Evolutionary conservation across 2,113 vertebrate genomes (phyloP).

Genomic region (Colinus virginianus): DNA sequence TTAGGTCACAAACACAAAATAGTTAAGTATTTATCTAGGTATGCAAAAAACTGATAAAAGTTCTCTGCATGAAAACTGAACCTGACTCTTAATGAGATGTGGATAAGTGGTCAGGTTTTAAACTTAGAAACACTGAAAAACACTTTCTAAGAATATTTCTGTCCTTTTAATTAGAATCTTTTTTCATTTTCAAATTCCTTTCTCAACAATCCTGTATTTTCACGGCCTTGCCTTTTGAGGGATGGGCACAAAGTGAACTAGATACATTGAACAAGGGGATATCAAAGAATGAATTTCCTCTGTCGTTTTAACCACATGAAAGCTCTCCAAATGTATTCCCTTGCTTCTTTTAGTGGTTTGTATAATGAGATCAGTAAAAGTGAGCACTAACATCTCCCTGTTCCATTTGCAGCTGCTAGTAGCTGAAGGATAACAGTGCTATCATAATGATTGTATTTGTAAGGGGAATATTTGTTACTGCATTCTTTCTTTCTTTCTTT

Average conservation of each 20-base stretch:
- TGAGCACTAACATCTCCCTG: slow-evolving; percentile 64
- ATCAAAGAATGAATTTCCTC: slow-evolving; percentile 74
- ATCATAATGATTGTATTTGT: slow-evolving; percentile 66
- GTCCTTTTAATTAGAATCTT: slow-evolving; percentile 53
- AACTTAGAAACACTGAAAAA: slow-evolving; percentile 57
- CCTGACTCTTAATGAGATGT: slow-evolving; percentile 51
- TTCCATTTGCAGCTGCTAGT: slow-evolving; percentile 66
- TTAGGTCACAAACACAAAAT: slow-evolving; percentile 18
- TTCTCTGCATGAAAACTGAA: slow-evolving; percentile 23
- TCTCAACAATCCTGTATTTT: slow-evolving; percentile 27
- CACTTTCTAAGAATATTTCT: slow-evolving; percentile 51
- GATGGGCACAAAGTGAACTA: slow-evolving; percentile 51
- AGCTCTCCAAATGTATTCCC: slow-evolving; percentile 73
- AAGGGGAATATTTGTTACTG: slow-evolving; percentile 65
- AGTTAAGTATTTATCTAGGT: neutral
- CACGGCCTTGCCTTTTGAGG: slow-evolving; percentile 47
- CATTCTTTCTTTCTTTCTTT: slow-evolving; percentile 21
- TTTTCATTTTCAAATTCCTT: slow-evolving; percentile 27
- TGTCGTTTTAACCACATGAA: slow-evolving; percentile 74
- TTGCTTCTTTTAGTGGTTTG: slow-evolving; percentile 72
- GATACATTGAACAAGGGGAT: slow-evolving; percentile 67
- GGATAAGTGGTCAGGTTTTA: slow-evolving; percentile 49
- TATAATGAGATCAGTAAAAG: slow-evolving; percentile 77
- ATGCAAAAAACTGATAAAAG: neutral
- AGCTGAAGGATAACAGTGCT: slow-evolving; percentile 55